Percentiles rank a stretch among this genome's conserved stretches.
Conservation (phyloP, 2,888 invertebrate species). For the Argyra leucocephala region DNA sequence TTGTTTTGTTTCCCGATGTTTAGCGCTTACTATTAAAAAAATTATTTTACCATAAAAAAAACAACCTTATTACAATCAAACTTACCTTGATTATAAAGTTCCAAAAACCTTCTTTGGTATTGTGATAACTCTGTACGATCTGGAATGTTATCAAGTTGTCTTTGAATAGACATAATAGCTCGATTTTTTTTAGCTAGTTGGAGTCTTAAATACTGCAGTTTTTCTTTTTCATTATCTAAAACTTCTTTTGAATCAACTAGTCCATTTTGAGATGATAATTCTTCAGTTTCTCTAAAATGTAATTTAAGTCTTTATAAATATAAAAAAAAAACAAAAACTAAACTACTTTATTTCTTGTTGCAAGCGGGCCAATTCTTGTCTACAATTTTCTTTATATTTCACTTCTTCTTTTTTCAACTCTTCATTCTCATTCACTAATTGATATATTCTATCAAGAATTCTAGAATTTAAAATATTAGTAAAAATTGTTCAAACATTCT, state of each 20-base stretch:
- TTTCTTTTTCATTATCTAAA: conserved; percentile 54
- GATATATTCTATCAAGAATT: conserved; percentile 46
- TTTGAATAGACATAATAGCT: conserved; percentile 67
- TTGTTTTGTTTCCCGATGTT: conserved; percentile 95
- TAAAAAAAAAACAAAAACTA: conserved; percentile 20
- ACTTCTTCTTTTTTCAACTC: conserved; percentile 61
- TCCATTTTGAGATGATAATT: conserved; percentile 41
- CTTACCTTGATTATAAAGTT: conserved; percentile 85
- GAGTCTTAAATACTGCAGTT: conserved; percentile 52
- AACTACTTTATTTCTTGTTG: conserved; percentile 40
- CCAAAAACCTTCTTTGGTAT: conserved; percentile 90
- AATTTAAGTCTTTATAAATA: conserved; percentile 43
- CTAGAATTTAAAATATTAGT: conserved; percentile 23
- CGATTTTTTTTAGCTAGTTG: conserved; percentile 71
- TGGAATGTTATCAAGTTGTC: conserved; percentile 87
- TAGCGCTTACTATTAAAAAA: conserved; percentile 65
- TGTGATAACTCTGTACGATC: conserved; percentile 87
- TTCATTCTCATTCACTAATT: conserved; percentile 59
- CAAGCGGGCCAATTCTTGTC: conserved; percentile 49
- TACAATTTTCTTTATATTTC: conserved; percentile 65
- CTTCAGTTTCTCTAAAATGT: conserved; percentile 41
- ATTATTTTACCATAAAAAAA: neutral
- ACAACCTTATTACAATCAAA: neutral
- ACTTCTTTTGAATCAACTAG: conserved; percentile 49
- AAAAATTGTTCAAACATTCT: neutral